Percentiles rank a stretch among this genome's conserved stretches.
Evolutionary conservation across 2,888 invertebrate species (phyloP).

Genomic region (Andricus quercusramuli): DNA sequence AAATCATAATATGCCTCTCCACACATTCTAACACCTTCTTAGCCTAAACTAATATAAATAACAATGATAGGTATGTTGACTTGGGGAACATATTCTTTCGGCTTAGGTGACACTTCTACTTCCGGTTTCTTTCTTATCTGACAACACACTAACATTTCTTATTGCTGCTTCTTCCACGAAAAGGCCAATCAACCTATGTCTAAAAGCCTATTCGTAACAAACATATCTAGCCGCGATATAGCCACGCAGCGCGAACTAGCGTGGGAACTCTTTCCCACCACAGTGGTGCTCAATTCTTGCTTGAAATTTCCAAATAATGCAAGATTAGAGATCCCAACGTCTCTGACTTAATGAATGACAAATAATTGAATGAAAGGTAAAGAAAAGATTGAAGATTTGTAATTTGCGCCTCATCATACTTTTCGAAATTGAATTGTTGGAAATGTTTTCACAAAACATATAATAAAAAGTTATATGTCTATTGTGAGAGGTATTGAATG

Average conservation of each 20-base stretch:
- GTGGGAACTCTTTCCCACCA: slow-evolving; percentile 70
- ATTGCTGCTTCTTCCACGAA: slow-evolving; percentile 47
- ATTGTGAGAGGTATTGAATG: slow-evolving; percentile 37
- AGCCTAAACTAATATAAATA: background rate
- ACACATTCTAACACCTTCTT: background rate
- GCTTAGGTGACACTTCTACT: slow-evolving; percentile 44
- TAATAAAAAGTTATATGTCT: background rate
- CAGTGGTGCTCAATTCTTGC: slow-evolving; percentile 63
- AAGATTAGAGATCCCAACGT: background rate
- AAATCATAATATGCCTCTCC: background rate
- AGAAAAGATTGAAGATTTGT: too few relatives aligned
- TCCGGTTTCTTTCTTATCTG: slow-evolving; percentile 46
- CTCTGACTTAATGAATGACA: background rate
- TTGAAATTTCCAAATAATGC: background rate
- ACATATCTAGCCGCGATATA: slow-evolving; percentile 64
- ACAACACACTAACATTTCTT: slow-evolving; percentile 8
- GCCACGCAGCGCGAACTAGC: slow-evolving; percentile 62
- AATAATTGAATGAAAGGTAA: too few relatives aligned
- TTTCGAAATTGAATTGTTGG: background rate
- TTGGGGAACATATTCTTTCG: slow-evolving; percentile 43
- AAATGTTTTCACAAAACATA: background rate
- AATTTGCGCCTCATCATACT: background rate
- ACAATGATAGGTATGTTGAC: background rate
- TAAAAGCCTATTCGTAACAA: slow-evolving; percentile 46
- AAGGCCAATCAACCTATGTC: slow-evolving; percentile 61